A percentile compares a stretch with the other conserved stretches of the same genome.
phyloP scores from a whole-genome alignment of 2,797 vertebrate genomes.

The Synaphobranchus kaupii region DNA sequence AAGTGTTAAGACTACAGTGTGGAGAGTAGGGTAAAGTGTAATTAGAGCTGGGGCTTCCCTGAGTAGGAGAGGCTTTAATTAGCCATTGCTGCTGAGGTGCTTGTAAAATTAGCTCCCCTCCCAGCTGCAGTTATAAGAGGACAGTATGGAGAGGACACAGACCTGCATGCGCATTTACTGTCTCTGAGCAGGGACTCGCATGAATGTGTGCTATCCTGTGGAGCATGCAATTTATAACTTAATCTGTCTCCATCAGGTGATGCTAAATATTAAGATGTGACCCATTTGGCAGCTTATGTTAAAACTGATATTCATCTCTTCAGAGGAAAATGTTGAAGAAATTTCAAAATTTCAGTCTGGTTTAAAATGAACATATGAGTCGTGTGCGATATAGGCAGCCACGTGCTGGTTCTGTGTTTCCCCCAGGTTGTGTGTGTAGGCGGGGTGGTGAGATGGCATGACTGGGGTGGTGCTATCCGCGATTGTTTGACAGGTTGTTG shows the following conservation, averaged over 20 bases:
- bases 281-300: background rate
- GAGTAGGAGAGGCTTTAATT: conserved; percentile 48
- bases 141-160: conserved; percentile 35
- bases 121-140: conserved; percentile 32
- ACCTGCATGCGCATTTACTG: conserved; percentile 28
- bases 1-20: background rate
- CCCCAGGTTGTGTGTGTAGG: no score
- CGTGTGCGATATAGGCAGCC: background rate
- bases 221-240: conserved; percentile 35
- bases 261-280: background rate
- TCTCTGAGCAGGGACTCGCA: conserved; percentile 29
- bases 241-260: background rate
- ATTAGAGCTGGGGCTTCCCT: conserved; percentile 28
- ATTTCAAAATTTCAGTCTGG: background rate
- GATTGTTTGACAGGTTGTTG: no score
- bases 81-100: conserved; percentile 52
- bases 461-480: no score
- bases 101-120: conserved; percentile 51
- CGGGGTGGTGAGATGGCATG: no score
- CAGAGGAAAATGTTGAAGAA: background rate
- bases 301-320: background rate
- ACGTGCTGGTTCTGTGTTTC: background rate
- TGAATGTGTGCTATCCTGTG: conserved; percentile 52
- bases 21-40: conserved; percentile 17
- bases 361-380: background rate